phyloP scores from a whole-genome alignment of 2,888 invertebrate species.

The Amblyjoppa proteus region DNA sequence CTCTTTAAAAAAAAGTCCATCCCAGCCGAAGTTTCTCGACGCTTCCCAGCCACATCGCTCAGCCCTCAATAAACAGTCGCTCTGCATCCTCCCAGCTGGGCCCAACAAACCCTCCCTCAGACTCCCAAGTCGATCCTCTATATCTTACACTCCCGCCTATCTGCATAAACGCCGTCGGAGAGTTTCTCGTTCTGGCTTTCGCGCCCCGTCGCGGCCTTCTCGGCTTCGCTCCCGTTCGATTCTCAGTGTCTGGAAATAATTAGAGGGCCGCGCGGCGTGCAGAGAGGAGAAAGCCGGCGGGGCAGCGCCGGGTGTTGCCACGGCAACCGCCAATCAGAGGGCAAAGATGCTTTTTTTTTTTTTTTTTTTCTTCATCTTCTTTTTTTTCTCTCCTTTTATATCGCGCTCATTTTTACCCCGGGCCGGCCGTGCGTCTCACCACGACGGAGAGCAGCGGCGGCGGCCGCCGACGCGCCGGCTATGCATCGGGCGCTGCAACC shows the following conservation, averaged over 20 bases:
- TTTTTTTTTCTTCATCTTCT: conserved; percentile 2
- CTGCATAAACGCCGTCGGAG: not conserved
- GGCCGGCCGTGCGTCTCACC: conserved; percentile 1
- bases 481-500: conserved; percentile 17
- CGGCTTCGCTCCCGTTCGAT: conserved; percentile 82
- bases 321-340: conserved; percentile 85
- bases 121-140: too few species aligned
- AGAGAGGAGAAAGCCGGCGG: conserved; percentile 36
- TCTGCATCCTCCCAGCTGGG: too few species aligned
- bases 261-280: conserved; percentile 78
- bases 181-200: not conserved
- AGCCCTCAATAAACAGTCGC: too few species aligned
- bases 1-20: too few species aligned
- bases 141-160: too few species aligned
- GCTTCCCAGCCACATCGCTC: too few species aligned
- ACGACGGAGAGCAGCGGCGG: not conserved
- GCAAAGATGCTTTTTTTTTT: conserved; percentile 84
- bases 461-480: not conserved
- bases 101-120: too few species aligned
- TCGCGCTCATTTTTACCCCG: conserved; percentile 21
- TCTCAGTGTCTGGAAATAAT: conserved; percentile 85
- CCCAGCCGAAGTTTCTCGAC: too few species aligned
- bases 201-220: not conserved
- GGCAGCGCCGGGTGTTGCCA: conserved; percentile 82
- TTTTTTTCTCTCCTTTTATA: conserved; percentile 57